These are phyloP conservation scores for Yoshiicerus persimilis DNA, from an alignment of 1,140 invertebrate genomes.

Conservation along the genomic window DNA sequence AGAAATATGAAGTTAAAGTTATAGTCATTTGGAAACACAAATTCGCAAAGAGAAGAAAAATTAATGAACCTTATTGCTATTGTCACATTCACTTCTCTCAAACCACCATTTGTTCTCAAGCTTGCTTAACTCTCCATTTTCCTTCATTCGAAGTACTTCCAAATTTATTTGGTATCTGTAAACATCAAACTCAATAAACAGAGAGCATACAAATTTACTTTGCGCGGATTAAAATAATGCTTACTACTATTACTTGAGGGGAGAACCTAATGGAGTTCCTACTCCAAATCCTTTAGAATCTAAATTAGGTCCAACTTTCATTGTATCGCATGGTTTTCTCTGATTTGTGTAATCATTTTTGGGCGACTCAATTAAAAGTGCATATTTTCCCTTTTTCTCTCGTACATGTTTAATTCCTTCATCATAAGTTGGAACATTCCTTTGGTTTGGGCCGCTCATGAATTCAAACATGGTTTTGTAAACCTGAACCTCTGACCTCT, in stretches of 20 bases:
- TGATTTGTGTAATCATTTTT: constrained; percentile 69
- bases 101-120: constrained; percentile 65
- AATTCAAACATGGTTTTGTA: constrained; percentile 63
- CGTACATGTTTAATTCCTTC: constrained; percentile 61
- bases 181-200: background rate
- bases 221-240: no score
- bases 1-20: background rate
- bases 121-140: constrained; percentile 62
- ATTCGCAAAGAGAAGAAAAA: background rate
- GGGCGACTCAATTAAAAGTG: constrained; percentile 66
- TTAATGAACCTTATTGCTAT: constrained; percentile 40
- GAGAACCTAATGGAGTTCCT: constrained; percentile 61
- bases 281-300: constrained; percentile 59
- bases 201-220: background rate
- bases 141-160: constrained; percentile 63
- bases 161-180: constrained; percentile 58
- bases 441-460: constrained; percentile 60
- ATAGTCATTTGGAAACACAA: background rate
- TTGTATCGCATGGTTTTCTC: constrained; percentile 61
- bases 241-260: constrained; percentile 59
- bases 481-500: constrained; percentile 64
- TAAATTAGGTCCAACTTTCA: constrained; percentile 65
- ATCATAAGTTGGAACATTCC: constrained; percentile 58
- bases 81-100: constrained; percentile 56
- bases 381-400: constrained; percentile 63